These are phyloP conservation scores for Nematolebias whitei DNA, from an alignment of 2,113 vertebrate genomes.

Conservation along the genomic window DNA sequence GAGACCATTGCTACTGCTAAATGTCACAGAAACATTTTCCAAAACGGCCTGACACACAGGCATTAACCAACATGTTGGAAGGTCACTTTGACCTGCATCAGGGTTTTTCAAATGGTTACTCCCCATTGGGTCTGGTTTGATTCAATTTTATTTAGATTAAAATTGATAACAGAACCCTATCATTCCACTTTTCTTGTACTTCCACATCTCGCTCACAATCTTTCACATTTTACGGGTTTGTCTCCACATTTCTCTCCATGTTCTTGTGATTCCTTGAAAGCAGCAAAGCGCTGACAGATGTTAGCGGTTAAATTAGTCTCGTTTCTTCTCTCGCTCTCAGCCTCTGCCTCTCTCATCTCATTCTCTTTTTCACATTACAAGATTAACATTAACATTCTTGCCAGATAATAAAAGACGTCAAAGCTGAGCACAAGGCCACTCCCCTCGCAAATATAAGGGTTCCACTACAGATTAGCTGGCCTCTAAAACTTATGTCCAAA, in stretches of 20 bases:
- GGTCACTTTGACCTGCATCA: slow-evolving; percentile 51
- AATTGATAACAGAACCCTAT: slow-evolving; percentile 16
- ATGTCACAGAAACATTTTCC: slow-evolving; percentile 44
- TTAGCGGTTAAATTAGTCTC: slow-evolving; percentile 1
- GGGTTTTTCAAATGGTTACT: slow-evolving; percentile 22
- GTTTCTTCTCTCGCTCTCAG: slow-evolving; percentile 22
- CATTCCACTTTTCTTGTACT: not conserved
- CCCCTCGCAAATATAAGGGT: slow-evolving; percentile 52
- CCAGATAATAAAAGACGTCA: slow-evolving; percentile 69
- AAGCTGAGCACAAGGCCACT: slow-evolving; percentile 67
- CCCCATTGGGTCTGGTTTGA: slow-evolving; percentile 5
- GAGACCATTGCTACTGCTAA: slow-evolving; percentile 51
- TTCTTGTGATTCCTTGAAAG: slow-evolving; percentile 28
- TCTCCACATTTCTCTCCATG: not conserved
- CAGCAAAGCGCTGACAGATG: not conserved
- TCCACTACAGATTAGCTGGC: slow-evolving; percentile 48
- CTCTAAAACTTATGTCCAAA: not conserved
- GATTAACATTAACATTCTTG: slow-evolving; percentile 74
- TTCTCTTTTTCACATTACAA: slow-evolving; percentile 17
- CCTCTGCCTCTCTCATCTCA: slow-evolving; percentile 2
- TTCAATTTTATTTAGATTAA: not conserved
- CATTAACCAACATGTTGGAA: slow-evolving; percentile 40
- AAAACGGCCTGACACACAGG: slow-evolving; percentile 63
- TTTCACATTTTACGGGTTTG: not conserved
- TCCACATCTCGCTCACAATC: not conserved